Evolutionary conservation across 1,140 invertebrate genomes (phyloP).

Genomic region (Xylocopa sonorina): DNA sequence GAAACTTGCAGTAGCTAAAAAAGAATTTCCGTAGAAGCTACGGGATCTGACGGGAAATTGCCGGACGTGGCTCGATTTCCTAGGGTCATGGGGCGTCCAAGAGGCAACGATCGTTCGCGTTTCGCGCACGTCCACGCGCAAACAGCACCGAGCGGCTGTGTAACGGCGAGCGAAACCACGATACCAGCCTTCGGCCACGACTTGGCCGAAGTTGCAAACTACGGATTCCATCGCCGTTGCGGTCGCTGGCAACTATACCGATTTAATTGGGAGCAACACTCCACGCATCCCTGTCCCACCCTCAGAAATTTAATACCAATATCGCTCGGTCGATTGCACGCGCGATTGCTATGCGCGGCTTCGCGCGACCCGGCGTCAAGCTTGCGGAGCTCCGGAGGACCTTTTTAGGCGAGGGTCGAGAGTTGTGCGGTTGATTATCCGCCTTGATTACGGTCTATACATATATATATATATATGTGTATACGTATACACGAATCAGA

Average conservation of each 20-base stretch:
- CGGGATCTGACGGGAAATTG: slow-evolving; percentile 16
- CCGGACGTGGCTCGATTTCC: slow-evolving; percentile 34
- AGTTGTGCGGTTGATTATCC: too few relatives aligned
- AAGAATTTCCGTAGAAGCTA: too few relatives aligned
- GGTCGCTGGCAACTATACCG: slow-evolving; percentile 34
- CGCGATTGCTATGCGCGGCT: neutral
- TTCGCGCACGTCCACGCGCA: neutral
- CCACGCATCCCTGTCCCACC: neutral
- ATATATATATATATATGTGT: too few relatives aligned
- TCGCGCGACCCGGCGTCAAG: too few relatives aligned
- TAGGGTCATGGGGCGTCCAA: slow-evolving; percentile 2
- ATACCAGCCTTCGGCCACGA: slow-evolving; percentile 43
- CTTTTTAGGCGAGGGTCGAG: too few relatives aligned
- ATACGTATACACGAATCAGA: too few relatives aligned
- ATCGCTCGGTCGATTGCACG: slow-evolving; percentile 33
- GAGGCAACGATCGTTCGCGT: too few relatives aligned
- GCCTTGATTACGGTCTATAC: too few relatives aligned
- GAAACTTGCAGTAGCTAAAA: too few relatives aligned
- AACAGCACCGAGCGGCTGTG: slow-evolving; percentile 7
- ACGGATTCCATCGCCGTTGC: slow-evolving; percentile 58
- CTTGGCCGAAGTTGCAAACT: slow-evolving; percentile 67
- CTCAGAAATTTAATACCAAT: slow-evolving; percentile 53
- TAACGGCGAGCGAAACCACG: slow-evolving; percentile 34
- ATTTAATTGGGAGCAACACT: slow-evolving; percentile 65
- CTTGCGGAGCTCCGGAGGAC: too few relatives aligned